Evolutionary conservation across 2,888 invertebrate species (phyloP).

Genomic region (Peribatodes rhomboidaria): DNA sequence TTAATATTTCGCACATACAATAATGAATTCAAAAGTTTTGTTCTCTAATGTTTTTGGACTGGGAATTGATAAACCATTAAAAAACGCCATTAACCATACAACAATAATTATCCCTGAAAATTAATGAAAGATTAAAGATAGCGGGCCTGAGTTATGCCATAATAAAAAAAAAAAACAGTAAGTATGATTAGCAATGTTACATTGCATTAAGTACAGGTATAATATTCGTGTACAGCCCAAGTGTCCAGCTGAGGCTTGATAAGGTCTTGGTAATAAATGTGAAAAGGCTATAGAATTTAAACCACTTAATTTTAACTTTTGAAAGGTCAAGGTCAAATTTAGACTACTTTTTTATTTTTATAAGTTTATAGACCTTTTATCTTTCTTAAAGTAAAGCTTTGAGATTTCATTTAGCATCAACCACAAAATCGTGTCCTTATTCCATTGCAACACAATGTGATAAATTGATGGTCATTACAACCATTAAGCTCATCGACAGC

Average conservation of each 20-base stretch:
- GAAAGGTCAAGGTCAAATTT: slow-evolving; percentile 21
- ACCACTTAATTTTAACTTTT: slow-evolving; percentile 15
- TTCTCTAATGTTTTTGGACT: too few species aligned
- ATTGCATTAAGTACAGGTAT: not conserved
- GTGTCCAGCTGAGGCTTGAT: slow-evolving; percentile 7
- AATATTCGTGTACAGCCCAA: not conserved
- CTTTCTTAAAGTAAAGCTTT: not conserved
- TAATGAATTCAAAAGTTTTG: too few species aligned
- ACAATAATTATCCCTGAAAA: too few species aligned
- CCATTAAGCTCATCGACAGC: slow-evolving; percentile 27
- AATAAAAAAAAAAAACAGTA: not conserved
- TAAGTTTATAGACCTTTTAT: too few species aligned
- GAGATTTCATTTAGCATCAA: not conserved
- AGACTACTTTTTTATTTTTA: not conserved
- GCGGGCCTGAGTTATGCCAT: not conserved
- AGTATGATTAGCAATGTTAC: slow-evolving; percentile 15
- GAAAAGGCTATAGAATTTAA: slow-evolving; percentile 22
- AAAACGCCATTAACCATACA: too few species aligned
- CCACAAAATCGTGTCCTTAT: slow-evolving; percentile 3
- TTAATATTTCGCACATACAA: too few species aligned
- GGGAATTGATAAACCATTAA: too few species aligned
- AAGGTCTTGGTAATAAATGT: slow-evolving; percentile 43
- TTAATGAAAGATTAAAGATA: not conserved
- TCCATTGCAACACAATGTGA: slow-evolving; percentile 23
- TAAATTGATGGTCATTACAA: slow-evolving; percentile 27